Conservation (phyloP, 2,113 vertebrate species). For the Lophochroa leadbeateri region DNA sequence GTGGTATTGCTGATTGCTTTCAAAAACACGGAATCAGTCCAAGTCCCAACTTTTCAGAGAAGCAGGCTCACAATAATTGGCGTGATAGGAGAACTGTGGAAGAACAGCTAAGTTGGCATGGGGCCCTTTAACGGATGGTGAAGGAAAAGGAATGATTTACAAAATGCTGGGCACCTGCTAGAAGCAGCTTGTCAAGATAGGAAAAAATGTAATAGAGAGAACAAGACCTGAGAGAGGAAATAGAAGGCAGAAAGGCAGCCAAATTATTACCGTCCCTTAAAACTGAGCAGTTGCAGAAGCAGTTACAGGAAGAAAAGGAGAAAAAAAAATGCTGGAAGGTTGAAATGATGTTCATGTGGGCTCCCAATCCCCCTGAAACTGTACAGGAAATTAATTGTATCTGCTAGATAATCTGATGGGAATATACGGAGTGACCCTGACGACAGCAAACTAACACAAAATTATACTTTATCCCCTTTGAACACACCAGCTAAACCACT, state of each 20-base stretch:
- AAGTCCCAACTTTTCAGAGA: background rate
- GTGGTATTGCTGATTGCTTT: background rate
- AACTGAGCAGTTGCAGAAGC: background rate
- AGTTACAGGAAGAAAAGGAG: background rate
- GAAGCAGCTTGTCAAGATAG: background rate
- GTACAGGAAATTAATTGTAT: background rate
- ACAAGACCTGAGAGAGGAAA: background rate
- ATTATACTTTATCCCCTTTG: background rate
- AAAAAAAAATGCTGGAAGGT: background rate
- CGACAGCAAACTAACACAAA: background rate
- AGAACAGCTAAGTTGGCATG: background rate
- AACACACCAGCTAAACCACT: background rate
- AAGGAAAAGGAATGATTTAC: background rate
- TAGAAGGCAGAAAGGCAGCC: background rate
- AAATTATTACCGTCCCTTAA: background rate
- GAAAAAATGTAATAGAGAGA: background rate
- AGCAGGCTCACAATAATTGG: background rate
- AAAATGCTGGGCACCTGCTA: background rate
- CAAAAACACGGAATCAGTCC: background rate
- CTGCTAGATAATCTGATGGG: background rate
- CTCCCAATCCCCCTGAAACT: background rate
- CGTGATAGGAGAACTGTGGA: background rate
- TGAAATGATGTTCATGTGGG: background rate
- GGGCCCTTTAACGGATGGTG: background rate
- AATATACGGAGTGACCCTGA: background rate